Conservation (phyloP, 2,113 vertebrate genomes). For the Urocolius indicus region DNA sequence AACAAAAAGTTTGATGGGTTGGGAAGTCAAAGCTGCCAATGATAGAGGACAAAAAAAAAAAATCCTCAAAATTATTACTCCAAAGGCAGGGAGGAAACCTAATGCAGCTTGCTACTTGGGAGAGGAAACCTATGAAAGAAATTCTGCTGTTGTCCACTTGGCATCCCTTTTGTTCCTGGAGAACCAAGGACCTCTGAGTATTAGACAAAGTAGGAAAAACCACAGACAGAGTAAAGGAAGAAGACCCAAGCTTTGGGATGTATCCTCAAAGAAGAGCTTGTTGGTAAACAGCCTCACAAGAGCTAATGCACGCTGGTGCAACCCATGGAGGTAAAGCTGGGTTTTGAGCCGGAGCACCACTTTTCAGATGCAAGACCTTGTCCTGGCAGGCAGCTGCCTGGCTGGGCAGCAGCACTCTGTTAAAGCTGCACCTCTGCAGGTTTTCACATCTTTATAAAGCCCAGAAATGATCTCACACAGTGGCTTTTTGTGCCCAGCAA, state of each 20-base stretch:
- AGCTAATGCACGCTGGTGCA: neutral
- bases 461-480: neutral
- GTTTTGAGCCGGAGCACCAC: neutral
- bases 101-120: neutral
- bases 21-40: neutral
- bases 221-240: neutral
- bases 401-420: neutral
- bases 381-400: fast-evolving
- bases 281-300: too few relatives aligned
- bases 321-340: neutral
- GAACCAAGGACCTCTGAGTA: neutral
- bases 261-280: fast-evolving
- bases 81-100: neutral
- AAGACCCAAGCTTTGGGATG: neutral
- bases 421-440: neutral
- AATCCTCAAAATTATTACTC: neutral
- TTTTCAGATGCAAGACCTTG: neutral
- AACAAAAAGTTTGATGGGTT: neutral
- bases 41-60: neutral
- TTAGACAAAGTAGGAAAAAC: neutral
- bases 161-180: neutral
- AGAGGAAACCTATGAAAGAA: neutral
- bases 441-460: neutral
- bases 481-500: neutral
- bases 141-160: neutral